Conservation (phyloP, 2,113 vertebrate genomes). For the Hyperopisus bebe region DNA sequence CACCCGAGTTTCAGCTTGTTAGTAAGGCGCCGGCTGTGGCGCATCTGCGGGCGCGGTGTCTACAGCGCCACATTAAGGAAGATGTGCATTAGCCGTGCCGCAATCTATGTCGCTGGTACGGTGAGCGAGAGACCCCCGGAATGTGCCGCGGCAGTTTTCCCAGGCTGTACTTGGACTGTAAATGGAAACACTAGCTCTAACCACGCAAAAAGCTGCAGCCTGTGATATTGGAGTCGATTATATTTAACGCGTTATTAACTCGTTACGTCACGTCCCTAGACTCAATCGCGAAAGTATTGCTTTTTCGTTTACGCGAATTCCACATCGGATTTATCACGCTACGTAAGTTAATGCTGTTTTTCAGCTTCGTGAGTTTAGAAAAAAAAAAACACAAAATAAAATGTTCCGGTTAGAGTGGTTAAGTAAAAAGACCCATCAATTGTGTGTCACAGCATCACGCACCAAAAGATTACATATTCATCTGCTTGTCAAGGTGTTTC, state of each 20-base stretch:
- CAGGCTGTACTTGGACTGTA: slow-evolving; percentile 2
- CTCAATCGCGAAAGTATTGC: slow-evolving; percentile 9
- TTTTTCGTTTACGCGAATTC: slow-evolving; percentile 8
- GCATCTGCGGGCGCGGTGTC: background rate
- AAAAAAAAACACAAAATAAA: slow-evolving; percentile 1
- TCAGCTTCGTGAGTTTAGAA: background rate
- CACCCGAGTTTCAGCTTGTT: background rate
- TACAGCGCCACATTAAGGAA: background rate
- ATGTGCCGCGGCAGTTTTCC: background rate
- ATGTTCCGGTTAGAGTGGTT: background rate
- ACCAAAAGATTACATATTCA: background rate
- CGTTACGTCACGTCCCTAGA: background rate
- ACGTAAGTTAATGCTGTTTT: slow-evolving; percentile 1
- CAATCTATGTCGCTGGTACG: background rate
- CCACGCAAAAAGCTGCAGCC: slow-evolving; percentile 1
- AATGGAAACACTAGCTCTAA: slow-evolving; percentile 16
- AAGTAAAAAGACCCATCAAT: background rate
- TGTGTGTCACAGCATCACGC: background rate
- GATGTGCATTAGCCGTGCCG: background rate
- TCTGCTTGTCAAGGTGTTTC: background rate
- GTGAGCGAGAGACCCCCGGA: background rate
- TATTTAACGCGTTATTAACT: slow-evolving; percentile 21
- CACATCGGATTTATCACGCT: slow-evolving; percentile 7
- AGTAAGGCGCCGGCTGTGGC: background rate
- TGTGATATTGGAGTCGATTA: slow-evolving; percentile 1